Conservation (phyloP, 2,888 invertebrate species). For the Dione vanillae region DNA sequence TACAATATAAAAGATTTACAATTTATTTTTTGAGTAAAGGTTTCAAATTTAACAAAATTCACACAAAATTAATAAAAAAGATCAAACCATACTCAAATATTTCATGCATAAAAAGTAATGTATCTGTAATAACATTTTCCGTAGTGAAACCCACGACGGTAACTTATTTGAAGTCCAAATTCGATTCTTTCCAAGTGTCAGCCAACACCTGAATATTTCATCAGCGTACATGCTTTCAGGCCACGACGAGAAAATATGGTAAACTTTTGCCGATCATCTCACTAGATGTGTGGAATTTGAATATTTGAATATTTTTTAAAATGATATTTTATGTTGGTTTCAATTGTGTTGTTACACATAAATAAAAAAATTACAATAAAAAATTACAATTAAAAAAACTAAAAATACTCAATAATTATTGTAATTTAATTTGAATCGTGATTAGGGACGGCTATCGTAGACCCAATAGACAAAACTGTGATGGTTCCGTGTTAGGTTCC, state of each 20-base stretch:
- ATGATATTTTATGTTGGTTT: not conserved
- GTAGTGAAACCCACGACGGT: constrained; percentile 24
- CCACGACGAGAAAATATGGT: constrained; percentile 55
- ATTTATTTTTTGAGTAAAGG: too few species aligned
- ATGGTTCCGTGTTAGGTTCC: too few species aligned
- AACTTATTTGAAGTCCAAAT: constrained; percentile 37
- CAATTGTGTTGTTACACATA: too few species aligned
- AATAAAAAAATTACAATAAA: too few species aligned
- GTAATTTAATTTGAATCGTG: too few species aligned
- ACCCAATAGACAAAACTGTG: too few species aligned
- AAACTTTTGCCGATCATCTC: constrained; percentile 55
- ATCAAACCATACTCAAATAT: not conserved
- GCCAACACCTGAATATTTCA: constrained; percentile 64
- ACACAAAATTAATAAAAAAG: not conserved
- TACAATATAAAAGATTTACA: too few species aligned
- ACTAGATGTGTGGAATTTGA: constrained; percentile 31
- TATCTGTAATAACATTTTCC: not conserved
- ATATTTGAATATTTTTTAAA: constrained; percentile 12
- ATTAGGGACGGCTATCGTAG: too few species aligned
- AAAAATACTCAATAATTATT: too few species aligned
- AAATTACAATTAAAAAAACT: too few species aligned
- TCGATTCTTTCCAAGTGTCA: constrained; percentile 63
- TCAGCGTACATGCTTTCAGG: constrained; percentile 54
- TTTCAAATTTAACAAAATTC: too few species aligned
- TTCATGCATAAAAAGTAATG: not conserved